These are phyloP conservation scores for Planococcus citri DNA, from an alignment of 1,140 invertebrate species.

Conservation along the genomic window DNA sequence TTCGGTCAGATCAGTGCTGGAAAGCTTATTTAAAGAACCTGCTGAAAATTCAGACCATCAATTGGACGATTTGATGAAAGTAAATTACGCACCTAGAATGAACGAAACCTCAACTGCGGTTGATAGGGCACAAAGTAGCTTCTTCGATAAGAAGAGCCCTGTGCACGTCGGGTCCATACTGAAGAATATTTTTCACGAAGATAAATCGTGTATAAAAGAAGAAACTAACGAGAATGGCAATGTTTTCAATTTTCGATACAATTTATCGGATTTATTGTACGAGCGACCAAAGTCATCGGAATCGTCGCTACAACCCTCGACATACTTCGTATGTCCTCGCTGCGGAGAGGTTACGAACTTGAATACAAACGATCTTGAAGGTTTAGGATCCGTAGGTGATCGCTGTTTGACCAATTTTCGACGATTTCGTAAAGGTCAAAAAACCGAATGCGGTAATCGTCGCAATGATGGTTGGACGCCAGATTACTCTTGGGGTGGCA, in stretches of 20 bases:
- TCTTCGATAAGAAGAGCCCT: neutral
- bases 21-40: constrained; percentile 1
- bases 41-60: neutral
- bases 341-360: constrained; percentile 8
- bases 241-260: neutral
- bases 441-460: too few relatives aligned
- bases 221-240: neutral
- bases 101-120: neutral
- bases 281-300: neutral
- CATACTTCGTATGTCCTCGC: neutral
- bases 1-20: neutral
- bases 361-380: neutral
- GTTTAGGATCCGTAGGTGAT: neutral
- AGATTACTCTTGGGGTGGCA: neutral
- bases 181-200: neutral
- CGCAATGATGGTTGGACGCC: too few relatives aligned
- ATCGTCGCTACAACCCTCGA: neutral
- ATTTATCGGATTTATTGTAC: constrained; percentile 5
- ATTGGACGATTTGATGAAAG: too few relatives aligned
- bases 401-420: neutral
- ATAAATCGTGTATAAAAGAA: neutral
- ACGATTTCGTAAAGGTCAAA: neutral
- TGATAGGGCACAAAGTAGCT: neutral
- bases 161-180: neutral
- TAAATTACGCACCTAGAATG: too few relatives aligned